Evolutionary conservation across 2,113 vertebrate species (phyloP).

Genomic region (Synodontis membranacea): DNA sequence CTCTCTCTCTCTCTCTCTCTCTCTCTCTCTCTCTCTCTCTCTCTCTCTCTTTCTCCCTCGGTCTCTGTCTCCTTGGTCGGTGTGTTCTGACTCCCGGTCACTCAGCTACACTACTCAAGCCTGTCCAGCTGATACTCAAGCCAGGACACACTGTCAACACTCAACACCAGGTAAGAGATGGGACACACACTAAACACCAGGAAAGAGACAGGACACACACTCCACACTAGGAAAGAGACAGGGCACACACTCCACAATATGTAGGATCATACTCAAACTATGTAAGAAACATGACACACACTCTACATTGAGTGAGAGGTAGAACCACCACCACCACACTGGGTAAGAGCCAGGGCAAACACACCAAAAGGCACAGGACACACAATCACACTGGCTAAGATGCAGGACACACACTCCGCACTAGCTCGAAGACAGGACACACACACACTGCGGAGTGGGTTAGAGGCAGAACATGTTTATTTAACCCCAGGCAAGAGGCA

Average conservation of each 20-base stretch:
- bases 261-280: constrained; percentile 16
- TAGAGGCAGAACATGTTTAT: not conserved
- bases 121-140: constrained; percentile 39
- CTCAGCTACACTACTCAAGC: constrained; percentile 35
- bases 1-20: constrained; percentile 36
- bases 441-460: constrained; percentile 7
- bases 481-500: constrained; percentile 27
- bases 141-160: constrained; percentile 36
- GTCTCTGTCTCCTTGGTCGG: constrained; percentile 39
- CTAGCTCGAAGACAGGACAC: constrained; percentile 2
- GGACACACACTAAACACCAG: constrained; percentile 1
- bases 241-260: constrained; percentile 15
- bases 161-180: constrained; percentile 39
- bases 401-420: constrained; percentile 11
- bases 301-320: constrained; percentile 22
- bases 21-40: constrained; percentile 25
- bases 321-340: constrained; percentile 10
- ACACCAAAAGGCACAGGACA: constrained; percentile 16
- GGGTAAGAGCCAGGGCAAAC: constrained; percentile 15
- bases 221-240: constrained; percentile 29
- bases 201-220: constrained; percentile 20
- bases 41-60: constrained; percentile 11
- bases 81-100: constrained; percentile 31
- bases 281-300: constrained; percentile 14
- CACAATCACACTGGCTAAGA: not conserved